Percentiles rank a stretch among this genome's conserved stretches.
Conservation (phyloP, 2,113 vertebrate species). For the Phylloscopus trochiloides region DNA sequence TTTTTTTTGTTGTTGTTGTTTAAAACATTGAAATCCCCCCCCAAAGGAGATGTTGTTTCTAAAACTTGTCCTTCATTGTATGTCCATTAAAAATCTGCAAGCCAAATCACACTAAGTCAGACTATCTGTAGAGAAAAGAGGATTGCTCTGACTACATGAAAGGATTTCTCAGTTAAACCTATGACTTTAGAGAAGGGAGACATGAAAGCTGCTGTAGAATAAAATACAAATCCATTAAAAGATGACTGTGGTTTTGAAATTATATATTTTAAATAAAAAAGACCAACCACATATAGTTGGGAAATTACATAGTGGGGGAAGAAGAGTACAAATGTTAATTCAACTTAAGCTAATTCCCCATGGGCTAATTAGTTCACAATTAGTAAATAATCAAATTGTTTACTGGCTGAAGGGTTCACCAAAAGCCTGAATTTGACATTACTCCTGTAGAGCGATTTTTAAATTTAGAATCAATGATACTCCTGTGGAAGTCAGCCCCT, state of each 20-base stretch:
- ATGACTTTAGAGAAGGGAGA: neutral
- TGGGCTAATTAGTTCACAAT: neutral
- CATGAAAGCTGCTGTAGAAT: neutral
- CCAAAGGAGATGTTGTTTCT: neutral
- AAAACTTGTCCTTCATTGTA: neutral
- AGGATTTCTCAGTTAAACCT: neutral
- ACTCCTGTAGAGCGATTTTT: neutral
- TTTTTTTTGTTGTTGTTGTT: neutral
- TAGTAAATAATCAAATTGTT: neutral
- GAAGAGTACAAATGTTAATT: neutral
- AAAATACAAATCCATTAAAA: neutral
- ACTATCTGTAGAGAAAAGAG: neutral
- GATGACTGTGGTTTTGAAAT: neutral
- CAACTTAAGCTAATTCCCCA: neutral
- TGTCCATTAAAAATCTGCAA: neutral
- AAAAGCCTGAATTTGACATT: neutral
- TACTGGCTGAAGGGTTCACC: neutral
- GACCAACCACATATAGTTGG: neutral
- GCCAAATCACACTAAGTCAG: neutral
- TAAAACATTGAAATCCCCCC: neutral
- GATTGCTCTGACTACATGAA: neutral
- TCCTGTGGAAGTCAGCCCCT: neutral
- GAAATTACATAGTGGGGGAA: neutral
- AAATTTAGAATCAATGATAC: neutral
- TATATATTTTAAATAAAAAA: neutral